A percentile compares a stretch with the other conserved stretches of the same genome.
These are phyloP conservation scores for Leptatherina wallacei DNA, from an alignment of 2,797 vertebrate genomes.

Conservation along the genomic window DNA sequence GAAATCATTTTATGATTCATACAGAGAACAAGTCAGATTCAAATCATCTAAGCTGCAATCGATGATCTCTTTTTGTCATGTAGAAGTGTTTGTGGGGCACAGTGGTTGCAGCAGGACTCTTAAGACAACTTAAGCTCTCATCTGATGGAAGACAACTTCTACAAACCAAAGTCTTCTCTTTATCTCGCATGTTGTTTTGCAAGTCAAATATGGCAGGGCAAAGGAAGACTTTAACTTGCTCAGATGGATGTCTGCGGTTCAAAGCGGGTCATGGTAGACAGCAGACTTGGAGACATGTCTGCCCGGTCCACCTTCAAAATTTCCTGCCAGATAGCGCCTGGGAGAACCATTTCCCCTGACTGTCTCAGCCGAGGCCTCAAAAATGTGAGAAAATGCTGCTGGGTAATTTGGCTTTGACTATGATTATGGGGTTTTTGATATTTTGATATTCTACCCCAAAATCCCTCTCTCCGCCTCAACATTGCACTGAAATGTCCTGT, in stretches of 20 bases:
- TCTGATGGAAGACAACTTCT: slow-evolving; percentile 17
- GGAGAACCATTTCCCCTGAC: slow-evolving; percentile 66
- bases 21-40: not conserved
- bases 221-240: slow-evolving; percentile 37
- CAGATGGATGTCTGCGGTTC: slow-evolving; percentile 65
- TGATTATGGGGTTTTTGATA: slow-evolving; percentile 79
- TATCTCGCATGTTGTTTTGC: slow-evolving; percentile 5
- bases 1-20: slow-evolving; percentile 9
- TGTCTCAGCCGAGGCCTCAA: slow-evolving; percentile 71
- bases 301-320: slow-evolving; percentile 70
- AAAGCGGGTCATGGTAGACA: slow-evolving; percentile 49
- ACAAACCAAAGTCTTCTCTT: slow-evolving; percentile 11
- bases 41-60: not conserved
- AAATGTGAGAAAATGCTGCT: slow-evolving; percentile 79
- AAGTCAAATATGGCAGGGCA: slow-evolving; percentile 36
- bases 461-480: slow-evolving; percentile 58
- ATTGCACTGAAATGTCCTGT: slow-evolving; percentile 67
- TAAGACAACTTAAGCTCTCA: not conserved
- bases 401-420: slow-evolving; percentile 74
- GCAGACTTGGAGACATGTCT: slow-evolving; percentile 62
- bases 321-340: slow-evolving; percentile 68
- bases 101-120: slow-evolving; percentile 17
- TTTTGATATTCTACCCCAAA: slow-evolving; percentile 78
- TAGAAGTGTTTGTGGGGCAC: slow-evolving; percentile 23
- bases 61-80: slow-evolving; percentile 25